Evolutionary conservation across 2,888 invertebrate genomes (phyloP).

Genomic region (Oscheius sp.): DNA sequence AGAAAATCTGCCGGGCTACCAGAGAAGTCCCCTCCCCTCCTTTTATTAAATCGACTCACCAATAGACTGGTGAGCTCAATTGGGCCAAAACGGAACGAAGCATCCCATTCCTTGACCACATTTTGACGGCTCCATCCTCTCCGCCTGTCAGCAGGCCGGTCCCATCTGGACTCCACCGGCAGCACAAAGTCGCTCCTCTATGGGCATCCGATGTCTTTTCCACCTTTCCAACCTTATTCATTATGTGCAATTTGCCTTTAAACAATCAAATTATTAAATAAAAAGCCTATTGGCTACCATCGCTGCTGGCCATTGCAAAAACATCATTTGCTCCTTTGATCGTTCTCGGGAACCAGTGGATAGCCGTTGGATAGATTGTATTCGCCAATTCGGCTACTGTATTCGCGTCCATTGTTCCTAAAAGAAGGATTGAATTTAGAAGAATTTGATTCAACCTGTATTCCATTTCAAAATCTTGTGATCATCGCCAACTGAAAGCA

Average conservation of each 20-base stretch:
- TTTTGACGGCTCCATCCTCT: constrained; percentile 93
- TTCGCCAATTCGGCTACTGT: constrained; percentile 38
- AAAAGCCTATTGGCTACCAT: constrained; percentile 44
- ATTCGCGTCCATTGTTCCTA: constrained; percentile 43
- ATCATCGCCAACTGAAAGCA: constrained; percentile 87
- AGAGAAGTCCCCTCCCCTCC: background rate
- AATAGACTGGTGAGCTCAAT: constrained; percentile 72
- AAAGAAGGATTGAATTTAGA: background rate
- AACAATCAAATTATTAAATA: background rate
- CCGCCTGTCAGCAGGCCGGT: constrained; percentile 93
- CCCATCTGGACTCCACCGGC: constrained; percentile 93
- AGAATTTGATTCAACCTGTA: constrained; percentile 19
- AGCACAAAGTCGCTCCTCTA: constrained; percentile 82
- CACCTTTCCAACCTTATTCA: constrained; percentile 87
- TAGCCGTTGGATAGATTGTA: constrained; percentile 44
- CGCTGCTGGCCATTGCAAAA: constrained; percentile 47
- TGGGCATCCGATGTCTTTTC: constrained; percentile 93
- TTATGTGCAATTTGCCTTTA: constrained; percentile 83
- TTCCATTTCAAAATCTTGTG: constrained; percentile 79
- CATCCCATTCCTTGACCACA: constrained; percentile 93
- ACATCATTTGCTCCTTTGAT: constrained; percentile 43
- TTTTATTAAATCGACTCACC: too few species aligned
- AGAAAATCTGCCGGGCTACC: too few species aligned
- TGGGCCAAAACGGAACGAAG: constrained; percentile 87
- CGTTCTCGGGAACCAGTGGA: constrained; percentile 49